Evolutionary conservation across 2,113 vertebrate species (phyloP).

Genomic region (Eubucco bourcierii): DNA sequence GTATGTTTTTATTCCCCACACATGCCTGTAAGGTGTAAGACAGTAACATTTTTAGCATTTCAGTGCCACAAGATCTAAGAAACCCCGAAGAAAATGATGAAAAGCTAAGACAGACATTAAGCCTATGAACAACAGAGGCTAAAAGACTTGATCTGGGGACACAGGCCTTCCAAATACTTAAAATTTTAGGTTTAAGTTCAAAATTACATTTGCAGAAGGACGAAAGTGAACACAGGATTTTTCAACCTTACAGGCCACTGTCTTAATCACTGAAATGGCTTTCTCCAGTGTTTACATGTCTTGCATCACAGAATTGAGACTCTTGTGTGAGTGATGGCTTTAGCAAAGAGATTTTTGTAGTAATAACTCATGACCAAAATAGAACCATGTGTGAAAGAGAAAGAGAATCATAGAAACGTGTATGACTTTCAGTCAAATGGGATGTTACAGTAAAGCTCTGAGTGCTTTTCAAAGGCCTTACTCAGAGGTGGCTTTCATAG

Average conservation of each 20-base stretch:
- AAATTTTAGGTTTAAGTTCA: not conserved
- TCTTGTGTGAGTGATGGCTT: not conserved
- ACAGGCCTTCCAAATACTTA: not conserved
- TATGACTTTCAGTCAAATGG: not conserved
- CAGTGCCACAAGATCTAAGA: not conserved
- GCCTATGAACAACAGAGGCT: no score
- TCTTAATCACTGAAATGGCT: constrained; percentile 2
- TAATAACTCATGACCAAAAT: not conserved
- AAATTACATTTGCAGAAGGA: not conserved
- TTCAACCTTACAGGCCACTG: not conserved
- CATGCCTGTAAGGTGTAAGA: accelerated
- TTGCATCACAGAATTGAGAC: not conserved
- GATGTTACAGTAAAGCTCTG: not conserved
- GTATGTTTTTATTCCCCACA: not conserved
- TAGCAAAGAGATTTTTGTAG: not conserved
- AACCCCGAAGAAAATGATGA: not conserved
- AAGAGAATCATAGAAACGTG: not conserved
- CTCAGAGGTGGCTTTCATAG: not conserved
- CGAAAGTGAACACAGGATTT: not conserved
- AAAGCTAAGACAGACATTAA: no score
- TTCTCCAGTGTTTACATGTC: not conserved
- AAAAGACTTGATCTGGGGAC: not conserved
- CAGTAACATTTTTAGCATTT: not conserved
- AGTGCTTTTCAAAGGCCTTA: not conserved
- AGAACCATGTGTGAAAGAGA: not conserved